A percentile compares a stretch with the other conserved stretches of the same genome.
These are phyloP conservation scores for Pyrrhosoma nymphula DNA, from an alignment of 2,888 invertebrate genomes.

Conservation along the genomic window DNA sequence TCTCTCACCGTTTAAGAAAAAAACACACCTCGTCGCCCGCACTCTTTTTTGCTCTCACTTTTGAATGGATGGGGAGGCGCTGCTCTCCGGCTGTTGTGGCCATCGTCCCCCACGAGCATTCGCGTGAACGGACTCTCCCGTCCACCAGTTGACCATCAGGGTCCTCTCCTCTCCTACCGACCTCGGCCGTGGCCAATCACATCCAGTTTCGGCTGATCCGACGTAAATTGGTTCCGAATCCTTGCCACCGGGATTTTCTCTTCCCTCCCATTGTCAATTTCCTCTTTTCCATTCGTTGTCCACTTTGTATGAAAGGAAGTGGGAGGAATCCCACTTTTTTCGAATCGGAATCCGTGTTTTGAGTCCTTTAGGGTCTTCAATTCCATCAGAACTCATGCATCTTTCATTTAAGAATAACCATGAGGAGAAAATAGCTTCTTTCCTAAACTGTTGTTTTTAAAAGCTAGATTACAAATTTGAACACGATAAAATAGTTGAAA, in stretches of 20 bases:
- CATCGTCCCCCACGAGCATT: background rate
- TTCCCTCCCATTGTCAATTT: background rate
- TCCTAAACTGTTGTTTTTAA: too few species aligned
- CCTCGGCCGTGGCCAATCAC: background rate
- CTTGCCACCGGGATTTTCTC: background rate
- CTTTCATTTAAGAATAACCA: too few species aligned
- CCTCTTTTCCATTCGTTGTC: background rate
- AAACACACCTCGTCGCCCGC: background rate
- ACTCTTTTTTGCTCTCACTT: too few species aligned
- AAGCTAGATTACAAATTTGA: too few species aligned
- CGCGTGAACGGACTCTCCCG: background rate
- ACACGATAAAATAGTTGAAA: too few species aligned
- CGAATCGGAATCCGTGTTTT: too few species aligned
- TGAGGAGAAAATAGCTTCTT: too few species aligned
- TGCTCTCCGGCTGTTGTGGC: background rate
- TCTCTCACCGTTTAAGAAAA: background rate
- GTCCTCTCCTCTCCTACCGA: background rate
- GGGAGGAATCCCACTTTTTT: too few species aligned
- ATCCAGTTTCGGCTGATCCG: background rate
- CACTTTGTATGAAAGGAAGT: background rate
- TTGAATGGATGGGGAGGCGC: background rate
- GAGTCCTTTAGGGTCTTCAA: too few species aligned
- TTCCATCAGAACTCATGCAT: too few species aligned
- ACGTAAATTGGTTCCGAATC: conserved; percentile 22
- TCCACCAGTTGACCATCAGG: background rate